Evolutionary conservation across 2,113 vertebrate genomes (phyloP).

Genomic region (Symphodus melops): DNA sequence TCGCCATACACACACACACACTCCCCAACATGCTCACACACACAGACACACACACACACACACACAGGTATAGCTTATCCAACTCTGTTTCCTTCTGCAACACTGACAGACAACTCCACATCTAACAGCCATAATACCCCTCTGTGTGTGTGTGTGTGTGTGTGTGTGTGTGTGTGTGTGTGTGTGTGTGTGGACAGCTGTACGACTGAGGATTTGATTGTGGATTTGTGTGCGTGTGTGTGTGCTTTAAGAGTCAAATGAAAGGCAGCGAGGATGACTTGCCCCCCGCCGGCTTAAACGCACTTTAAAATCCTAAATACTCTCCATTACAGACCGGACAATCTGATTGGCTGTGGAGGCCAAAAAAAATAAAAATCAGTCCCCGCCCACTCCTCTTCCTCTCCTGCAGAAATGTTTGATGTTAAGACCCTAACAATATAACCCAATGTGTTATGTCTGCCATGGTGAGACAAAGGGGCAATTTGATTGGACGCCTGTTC

Average conservation of each 20-base stretch:
- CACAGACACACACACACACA: neutral
- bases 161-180: slow-evolving; percentile 12
- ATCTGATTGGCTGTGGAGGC: slow-evolving; percentile 24
- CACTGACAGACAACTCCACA: slow-evolving; percentile 51
- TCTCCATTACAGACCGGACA: slow-evolving; percentile 41
- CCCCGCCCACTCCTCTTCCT: slow-evolving; percentile 15
- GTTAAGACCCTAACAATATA: slow-evolving; percentile 17
- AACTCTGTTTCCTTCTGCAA: slow-evolving; percentile 22
- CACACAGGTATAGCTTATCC: slow-evolving; percentile 32
- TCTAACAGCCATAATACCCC: slow-evolving; percentile 60
- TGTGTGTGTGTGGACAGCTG: slow-evolving; percentile 30
- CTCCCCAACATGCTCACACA: neutral
- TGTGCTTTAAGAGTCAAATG: slow-evolving; percentile 46
- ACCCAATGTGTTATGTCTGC: neutral
- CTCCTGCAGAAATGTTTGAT: slow-evolving; percentile 43
- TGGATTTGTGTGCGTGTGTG: neutral
- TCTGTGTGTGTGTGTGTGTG: slow-evolving; percentile 2
- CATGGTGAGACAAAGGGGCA: slow-evolving; percentile 21
- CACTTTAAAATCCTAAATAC: slow-evolving; percentile 53
- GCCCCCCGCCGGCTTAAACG: slow-evolving; percentile 26
- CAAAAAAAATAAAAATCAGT: slow-evolving; percentile 17
- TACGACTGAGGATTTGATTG: slow-evolving; percentile 43
- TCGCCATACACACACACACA: neutral
- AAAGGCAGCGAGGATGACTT: slow-evolving; percentile 58
- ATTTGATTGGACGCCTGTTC: slow-evolving; percentile 28